A percentile compares a stretch with the other conserved stretches of the same genome.
phyloP scores from a whole-genome alignment of 2,888 invertebrate genomes.

The Metopia argyrocephala region DNA sequence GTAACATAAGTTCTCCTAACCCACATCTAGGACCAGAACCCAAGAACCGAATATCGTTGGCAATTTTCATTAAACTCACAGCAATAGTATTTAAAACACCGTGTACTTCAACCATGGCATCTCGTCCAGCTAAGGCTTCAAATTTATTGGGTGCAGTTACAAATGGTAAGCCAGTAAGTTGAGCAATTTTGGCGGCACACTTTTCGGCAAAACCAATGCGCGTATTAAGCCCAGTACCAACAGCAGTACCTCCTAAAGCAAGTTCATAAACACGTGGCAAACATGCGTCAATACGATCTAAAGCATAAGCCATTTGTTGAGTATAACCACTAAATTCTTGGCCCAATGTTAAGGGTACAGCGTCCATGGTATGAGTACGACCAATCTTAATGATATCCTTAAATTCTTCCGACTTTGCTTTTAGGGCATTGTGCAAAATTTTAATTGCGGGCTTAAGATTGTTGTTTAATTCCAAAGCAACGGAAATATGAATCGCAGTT shows the following conservation, averaged over 20 bases:
- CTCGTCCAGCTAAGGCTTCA: conserved; percentile 96
- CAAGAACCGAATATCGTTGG: conserved; percentile 93
- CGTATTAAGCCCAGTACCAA: conserved; percentile 98
- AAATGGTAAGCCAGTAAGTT: conserved; percentile 93
- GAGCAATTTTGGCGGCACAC: conserved; percentile 88
- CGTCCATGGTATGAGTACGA: conserved; percentile 92
- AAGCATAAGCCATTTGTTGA: conserved; percentile 90
- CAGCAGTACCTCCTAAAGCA: conserved; percentile 98
- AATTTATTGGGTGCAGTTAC: conserved; percentile 98
- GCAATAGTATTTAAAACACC: conserved; percentile 96
- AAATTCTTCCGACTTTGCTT: conserved; percentile 90
- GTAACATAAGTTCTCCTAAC: conserved; percentile 93
- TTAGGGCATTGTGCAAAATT: conserved; percentile 85
- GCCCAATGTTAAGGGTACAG: conserved; percentile 95
- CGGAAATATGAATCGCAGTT: conserved; percentile 98
- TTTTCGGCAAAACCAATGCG: conserved; percentile 97
- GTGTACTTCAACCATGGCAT: conserved; percentile 96
- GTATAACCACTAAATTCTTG: conserved; percentile 98
- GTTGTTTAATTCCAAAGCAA: conserved; percentile 91
- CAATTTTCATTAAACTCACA: conserved; percentile 96
- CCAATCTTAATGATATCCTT: conserved; percentile 97
- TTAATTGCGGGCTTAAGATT: conserved; percentile 90
- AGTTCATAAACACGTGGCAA: conserved; percentile 93
- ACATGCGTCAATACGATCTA: conserved; percentile 89
- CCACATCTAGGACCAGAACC: conserved; percentile 99